Evolutionary conservation across 2,113 vertebrate genomes (phyloP), one percentile per base, ranked within the genome.

Genomic region (Erythrocercus mccallii): DNA sequence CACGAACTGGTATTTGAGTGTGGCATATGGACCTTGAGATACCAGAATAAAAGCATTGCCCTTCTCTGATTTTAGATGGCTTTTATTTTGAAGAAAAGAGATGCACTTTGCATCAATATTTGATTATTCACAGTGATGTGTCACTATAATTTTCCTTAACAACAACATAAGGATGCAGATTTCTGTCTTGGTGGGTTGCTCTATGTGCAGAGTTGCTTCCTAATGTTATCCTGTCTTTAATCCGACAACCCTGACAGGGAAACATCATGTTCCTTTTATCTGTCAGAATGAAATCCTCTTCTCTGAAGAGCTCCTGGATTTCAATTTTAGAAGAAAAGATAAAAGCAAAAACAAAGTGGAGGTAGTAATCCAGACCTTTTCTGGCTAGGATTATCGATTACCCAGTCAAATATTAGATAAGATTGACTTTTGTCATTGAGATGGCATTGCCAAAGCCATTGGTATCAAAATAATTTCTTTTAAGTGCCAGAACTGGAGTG

Each of bases 311-410:
- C 64, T 94, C 65, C 64, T 88, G 71, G 88, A 62, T 95, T 95
- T 95, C 82, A 88, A 57, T 81, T 92, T 94, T 90, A 96, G 79
- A 92, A 86, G 69, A 62, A 74, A 95, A 95, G 71, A 93, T 91
- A 92, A 93, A 97, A 94, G 85, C 15, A 86, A 82, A 87, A 81
- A 1, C 57, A 62, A 92, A 88, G 47, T 70, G n/a, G 28, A n/a
- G 51, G 35, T 95, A 77, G 81, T 80, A 95, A 90, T 90, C n/a
- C 54, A 71, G 81, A 66, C 44, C 15, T 31, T 81, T 94, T 68
- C 64, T 82, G 51, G 44, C 60, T 88, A 42, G 58, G 38, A 48
- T 70, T 94, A 92, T 93, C 0, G 2, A 73, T 90, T 92, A 92
- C 28, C 23, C 15, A 24, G 58, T 92, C 31, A 78, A 71, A 48